Evolutionary conservation across 2,113 vertebrate species (phyloP).

Genomic region (Dasyprocta punctata): DNA sequence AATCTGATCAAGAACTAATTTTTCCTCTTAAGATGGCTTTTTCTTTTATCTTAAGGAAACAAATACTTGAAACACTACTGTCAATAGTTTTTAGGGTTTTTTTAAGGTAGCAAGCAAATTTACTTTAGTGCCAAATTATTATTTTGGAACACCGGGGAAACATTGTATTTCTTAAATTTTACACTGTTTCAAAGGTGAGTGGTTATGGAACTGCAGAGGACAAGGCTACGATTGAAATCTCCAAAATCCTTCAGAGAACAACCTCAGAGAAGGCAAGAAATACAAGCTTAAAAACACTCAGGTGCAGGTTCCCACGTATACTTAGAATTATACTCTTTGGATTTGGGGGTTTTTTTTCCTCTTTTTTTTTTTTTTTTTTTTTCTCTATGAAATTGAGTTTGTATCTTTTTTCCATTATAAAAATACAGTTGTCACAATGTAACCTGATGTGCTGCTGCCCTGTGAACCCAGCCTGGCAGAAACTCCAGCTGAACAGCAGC

Average conservation of each 20-base stretch:
- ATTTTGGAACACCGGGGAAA: not conserved
- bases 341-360: not conserved
- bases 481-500: conserved; percentile 81
- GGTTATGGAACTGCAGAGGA: not conserved
- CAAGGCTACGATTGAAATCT: not conserved
- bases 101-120: not conserved
- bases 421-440: conserved; percentile 81
- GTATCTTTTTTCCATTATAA: conserved; percentile 76
- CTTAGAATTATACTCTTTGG: conserved; percentile 55
- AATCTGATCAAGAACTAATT: not conserved
- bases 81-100: not conserved
- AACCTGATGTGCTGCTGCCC: conserved; percentile 79
- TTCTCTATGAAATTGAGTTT: conserved; percentile 77
- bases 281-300: not conserved
- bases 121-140: not conserved
- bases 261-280: not conserved
- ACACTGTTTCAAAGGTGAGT: not conserved
- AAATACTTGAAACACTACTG: conserved; percentile 1
- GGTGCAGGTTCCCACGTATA: conserved; percentile 59
- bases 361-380: not conserved
- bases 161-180: not conserved
- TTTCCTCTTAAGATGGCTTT: not conserved
- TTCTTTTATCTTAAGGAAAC: not conserved
- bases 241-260: not conserved
- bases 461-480: conserved; percentile 81